A percentile compares a stretch with the other conserved stretches of the same genome.
Evolutionary conservation across 2,888 invertebrate genomes (phyloP).

Genomic region (Drosophila pseudotakahashii): DNA sequence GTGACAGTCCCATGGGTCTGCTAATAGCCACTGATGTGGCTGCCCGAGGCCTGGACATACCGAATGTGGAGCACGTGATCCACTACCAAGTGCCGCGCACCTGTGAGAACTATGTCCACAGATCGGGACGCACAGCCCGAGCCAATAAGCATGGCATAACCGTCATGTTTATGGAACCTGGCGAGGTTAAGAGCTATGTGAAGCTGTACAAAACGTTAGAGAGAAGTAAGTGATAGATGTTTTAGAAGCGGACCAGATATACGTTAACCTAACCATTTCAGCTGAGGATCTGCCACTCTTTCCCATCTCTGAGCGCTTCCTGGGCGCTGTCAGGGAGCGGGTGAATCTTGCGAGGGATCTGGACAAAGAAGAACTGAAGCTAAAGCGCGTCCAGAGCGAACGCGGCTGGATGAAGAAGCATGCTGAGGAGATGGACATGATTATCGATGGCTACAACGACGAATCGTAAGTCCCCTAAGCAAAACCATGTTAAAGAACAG

Average conservation of each 20-base stretch:
- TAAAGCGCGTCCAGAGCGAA: slow-evolving; percentile 87
- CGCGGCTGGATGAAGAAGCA: slow-evolving; percentile 94
- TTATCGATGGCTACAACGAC: slow-evolving; percentile 90
- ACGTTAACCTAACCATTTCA: slow-evolving; percentile 85
- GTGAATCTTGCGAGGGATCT: slow-evolving; percentile 92
- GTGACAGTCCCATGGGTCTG: slow-evolving; percentile 89
- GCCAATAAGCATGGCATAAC: slow-evolving; percentile 95
- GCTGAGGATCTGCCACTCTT: slow-evolving; percentile 93
- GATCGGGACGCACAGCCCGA: slow-evolving; percentile 98
- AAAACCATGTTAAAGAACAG: fast-evolving
- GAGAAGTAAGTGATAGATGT: slow-evolving; percentile 87
- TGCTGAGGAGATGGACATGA: slow-evolving; percentile 95
- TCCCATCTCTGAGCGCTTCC: slow-evolving; percentile 88
- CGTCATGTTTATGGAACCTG: slow-evolving; percentile 95
- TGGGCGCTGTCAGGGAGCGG: slow-evolving; percentile 88
- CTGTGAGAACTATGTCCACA: slow-evolving; percentile 97
- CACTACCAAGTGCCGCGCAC: slow-evolving; percentile 98
- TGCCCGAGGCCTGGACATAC: slow-evolving; percentile 97
- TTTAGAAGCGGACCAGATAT: background rate
- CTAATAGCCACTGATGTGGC: slow-evolving; percentile 98
- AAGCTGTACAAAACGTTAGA: slow-evolving; percentile 93
- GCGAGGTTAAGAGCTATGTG: slow-evolving; percentile 91
- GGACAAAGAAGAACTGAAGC: slow-evolving; percentile 90
- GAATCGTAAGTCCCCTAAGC: slow-evolving; percentile 69
- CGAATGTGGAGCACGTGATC: slow-evolving; percentile 95